Evolutionary conservation across 1,140 invertebrate genomes (phyloP), one percentile per base, ranked within the genome.

Genomic region (Gryllus bimaculatus): DNA sequence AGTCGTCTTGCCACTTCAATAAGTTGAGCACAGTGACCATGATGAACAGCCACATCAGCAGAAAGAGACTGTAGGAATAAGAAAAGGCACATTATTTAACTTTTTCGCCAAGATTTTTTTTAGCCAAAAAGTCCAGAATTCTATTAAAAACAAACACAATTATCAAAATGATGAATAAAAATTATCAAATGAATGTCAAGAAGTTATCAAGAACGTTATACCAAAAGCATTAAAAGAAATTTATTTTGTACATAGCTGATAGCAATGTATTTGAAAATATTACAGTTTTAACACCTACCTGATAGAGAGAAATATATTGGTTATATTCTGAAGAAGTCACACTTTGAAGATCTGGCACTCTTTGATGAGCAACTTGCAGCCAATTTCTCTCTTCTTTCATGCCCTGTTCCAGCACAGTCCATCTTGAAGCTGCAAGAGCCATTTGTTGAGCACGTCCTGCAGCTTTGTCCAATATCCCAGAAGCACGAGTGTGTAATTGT

Each of bases 261-360:
- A 39, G 26, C 26, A 39, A 39, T 39, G 26, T 39, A 39, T 39
- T 39, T 39, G 26, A 39, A 39, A 39, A 39, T 39, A 39, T 39
- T 39, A 39, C 5, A 39, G 26, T 39, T 39, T 39, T 66, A 66
- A 73, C 15, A 80, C 78, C 84, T 82, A 89, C 89, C 85, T 90
- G 93, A 85, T 94, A 94, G 0, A 95, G 85, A 39, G 93, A 93
- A 54, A 94, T 94, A 82, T 94, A 95, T 82, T 94, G 92, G 82
- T 95, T 91, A 81, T 93, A 94, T 82, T 95, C 94, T 12, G 89
- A 90, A 2, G 93, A 94, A 2, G 92, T 93, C 0, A 95, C 91
- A 8, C 89, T 92, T 21, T 91, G 90, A 0, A 95, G 85, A 83
- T 94, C 91, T 0, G 94, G 94, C 5, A 95, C 90, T 81, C 94